These are phyloP conservation scores for Camelus dromedarius DNA, from an alignment of 2,113 vertebrate species.

Conservation along the genomic window DNA sequence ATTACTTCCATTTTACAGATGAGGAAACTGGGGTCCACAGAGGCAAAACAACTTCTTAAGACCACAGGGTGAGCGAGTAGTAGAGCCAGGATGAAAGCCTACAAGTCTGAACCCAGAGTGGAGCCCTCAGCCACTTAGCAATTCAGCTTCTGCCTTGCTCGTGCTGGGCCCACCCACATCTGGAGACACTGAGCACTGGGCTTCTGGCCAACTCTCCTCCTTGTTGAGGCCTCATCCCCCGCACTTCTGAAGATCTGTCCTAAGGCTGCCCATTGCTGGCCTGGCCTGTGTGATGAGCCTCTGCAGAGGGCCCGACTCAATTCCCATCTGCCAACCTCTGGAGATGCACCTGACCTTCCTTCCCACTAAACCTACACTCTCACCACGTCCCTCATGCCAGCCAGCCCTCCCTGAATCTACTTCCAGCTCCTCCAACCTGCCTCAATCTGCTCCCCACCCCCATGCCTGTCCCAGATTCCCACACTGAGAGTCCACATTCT, in stretches of 20 bases:
- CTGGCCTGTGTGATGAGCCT: not conserved
- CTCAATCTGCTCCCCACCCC: not conserved
- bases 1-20: not conserved
- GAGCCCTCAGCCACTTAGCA: not conserved
- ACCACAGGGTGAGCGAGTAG: no score
- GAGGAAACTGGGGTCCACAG: not conserved
- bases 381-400: not conserved
- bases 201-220: not conserved
- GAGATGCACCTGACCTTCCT: not conserved
- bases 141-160: not conserved
- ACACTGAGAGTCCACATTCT: not conserved
- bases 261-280: not conserved
- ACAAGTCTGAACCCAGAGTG: not conserved
- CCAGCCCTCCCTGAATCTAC: fast-evolving
- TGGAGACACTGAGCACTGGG: not conserved
- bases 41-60: not conserved
- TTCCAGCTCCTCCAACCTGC: not conserved
- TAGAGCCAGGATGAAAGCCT: not conserved
- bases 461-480: not conserved
- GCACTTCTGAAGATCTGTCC: not conserved
- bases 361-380: fast-evolving
- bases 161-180: not conserved
- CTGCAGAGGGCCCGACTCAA: not conserved
- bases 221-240: not conserved
- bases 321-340: not conserved